These are phyloP conservation scores for Cisticola juncidis DNA, from an alignment of 2,113 vertebrate species.

Conservation along the genomic window DNA sequence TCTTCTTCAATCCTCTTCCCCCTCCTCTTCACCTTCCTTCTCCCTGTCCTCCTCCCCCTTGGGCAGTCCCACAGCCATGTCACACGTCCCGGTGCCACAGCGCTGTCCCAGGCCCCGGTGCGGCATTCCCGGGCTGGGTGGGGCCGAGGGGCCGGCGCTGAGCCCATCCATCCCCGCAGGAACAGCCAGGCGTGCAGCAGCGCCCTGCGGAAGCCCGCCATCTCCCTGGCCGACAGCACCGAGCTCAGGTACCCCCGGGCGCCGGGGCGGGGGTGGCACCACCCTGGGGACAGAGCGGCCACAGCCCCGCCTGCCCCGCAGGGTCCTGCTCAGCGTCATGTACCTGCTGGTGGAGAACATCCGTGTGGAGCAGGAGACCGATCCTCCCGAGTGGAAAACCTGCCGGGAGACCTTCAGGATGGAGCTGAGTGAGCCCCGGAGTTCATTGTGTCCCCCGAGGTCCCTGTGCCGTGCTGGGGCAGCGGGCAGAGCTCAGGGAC, in stretches of 20 bases:
- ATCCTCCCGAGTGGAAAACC: slow-evolving; percentile 81
- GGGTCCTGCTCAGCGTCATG: slow-evolving; percentile 94
- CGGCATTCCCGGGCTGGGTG: not conserved
- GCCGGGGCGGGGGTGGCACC: not conserved
- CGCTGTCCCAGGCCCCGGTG: rapidly evolving
- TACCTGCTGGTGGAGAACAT: slow-evolving; percentile 96
- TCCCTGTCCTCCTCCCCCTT: not conserved
- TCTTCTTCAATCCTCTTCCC: not conserved
- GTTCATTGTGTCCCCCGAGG: rapidly evolving
- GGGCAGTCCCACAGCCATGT: no score
- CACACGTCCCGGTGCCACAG: no score
- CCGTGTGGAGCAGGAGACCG: slow-evolving; percentile 78
- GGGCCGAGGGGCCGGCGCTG: rapidly evolving
- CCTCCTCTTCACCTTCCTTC: no score
- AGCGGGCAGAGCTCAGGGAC: rapidly evolving
- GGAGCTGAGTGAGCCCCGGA: slow-evolving; percentile 83
- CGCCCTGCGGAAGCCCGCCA: slow-evolving; percentile 90
- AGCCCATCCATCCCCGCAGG: slow-evolving; percentile 48
- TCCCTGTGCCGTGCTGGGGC: rapidly evolving
- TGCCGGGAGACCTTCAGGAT: slow-evolving; percentile 86
- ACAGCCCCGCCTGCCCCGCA: not conserved
- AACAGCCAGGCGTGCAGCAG: slow-evolving; percentile 94
- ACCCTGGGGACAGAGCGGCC: not conserved
- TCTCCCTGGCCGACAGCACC: slow-evolving; percentile 95
- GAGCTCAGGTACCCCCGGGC: slow-evolving; percentile 83